These are phyloP conservation scores for Eurosta solidaginis DNA, from an alignment of 1,140 invertebrate genomes.

Conservation along the genomic window DNA sequence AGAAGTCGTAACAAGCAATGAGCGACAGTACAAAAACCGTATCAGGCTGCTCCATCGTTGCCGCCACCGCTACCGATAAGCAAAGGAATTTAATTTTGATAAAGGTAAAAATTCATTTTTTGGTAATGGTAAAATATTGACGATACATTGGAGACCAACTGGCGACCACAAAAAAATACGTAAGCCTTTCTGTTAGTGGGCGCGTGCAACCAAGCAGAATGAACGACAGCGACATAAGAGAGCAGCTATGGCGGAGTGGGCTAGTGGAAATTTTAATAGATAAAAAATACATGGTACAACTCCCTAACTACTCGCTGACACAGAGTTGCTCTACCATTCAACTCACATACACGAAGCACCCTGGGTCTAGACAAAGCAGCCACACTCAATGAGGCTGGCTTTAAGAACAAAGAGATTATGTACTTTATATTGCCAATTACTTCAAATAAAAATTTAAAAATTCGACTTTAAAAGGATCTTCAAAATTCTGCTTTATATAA, in stretches of 20 bases:
- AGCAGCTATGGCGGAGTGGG: neutral
- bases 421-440: neutral
- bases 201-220: conserved; percentile 5
- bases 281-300: neutral
- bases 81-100: conserved; percentile 58
- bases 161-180: conserved; percentile 20
- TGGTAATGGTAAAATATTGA: conserved; percentile 49
- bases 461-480: neutral
- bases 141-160: conserved; percentile 48
- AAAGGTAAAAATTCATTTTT: conserved; percentile 50
- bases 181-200: neutral
- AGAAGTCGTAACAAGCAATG: neutral
- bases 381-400: neutral
- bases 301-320: neutral
- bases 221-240: neutral
- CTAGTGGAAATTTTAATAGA: neutral
- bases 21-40: too few relatives aligned
- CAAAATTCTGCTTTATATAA: too few relatives aligned
- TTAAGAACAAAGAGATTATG: neutral
- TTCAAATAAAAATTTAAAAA: neutral
- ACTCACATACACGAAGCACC: neutral
- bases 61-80: neutral
- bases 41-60: neutral
- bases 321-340: neutral
- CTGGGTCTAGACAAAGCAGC: neutral